A percentile compares a stretch with the other conserved stretches of the same genome.
phyloP scores from a whole-genome alignment of 2,888 invertebrate genomes.

The Caenorhabditis imperialis region DNA sequence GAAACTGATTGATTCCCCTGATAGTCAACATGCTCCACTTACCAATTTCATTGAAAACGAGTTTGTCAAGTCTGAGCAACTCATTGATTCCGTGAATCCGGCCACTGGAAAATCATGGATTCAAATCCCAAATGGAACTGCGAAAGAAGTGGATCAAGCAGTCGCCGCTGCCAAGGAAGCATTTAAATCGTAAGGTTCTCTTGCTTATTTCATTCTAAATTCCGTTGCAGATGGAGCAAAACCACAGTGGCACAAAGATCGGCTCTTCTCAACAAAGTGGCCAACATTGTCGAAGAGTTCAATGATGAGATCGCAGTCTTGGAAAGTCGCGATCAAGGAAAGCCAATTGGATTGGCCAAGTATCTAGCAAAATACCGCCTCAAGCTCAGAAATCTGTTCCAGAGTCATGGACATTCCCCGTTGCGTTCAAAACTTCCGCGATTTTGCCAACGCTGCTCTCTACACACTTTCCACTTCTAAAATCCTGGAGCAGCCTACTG shows the following conservation, averaged over 20 bases:
- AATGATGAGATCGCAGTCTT: slow-evolving; percentile 80
- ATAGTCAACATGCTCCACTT: slow-evolving; percentile 56
- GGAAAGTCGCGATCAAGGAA: slow-evolving; percentile 82
- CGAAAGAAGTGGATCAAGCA: slow-evolving; percentile 78
- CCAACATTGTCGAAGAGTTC: slow-evolving; percentile 80
- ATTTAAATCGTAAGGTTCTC: slow-evolving; percentile 78
- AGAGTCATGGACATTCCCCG: slow-evolving; percentile 81
- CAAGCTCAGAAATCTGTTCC: slow-evolving; percentile 4
- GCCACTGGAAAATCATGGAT: slow-evolving; percentile 65
- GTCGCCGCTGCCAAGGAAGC: slow-evolving; percentile 80
- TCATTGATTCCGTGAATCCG: slow-evolving; percentile 66
- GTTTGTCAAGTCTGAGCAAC: slow-evolving; percentile 48
- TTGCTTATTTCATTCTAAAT: not conserved
- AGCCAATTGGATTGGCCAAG: slow-evolving; percentile 79
- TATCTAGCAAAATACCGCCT: slow-evolving; percentile 18
- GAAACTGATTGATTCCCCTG: slow-evolving; percentile 39
- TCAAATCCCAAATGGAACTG: slow-evolving; percentile 80
- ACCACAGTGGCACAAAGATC: slow-evolving; percentile 79
- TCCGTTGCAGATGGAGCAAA: slow-evolving; percentile 80
- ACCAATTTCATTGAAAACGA: slow-evolving; percentile 65
- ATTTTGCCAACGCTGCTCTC: slow-evolving; percentile 80
- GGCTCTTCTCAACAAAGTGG: slow-evolving; percentile 79
- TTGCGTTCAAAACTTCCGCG: slow-evolving; percentile 81
- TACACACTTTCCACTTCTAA: slow-evolving; percentile 68
- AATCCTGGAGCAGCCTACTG: slow-evolving; percentile 61